Conservation (phyloP, 2,888 invertebrate species). For the Sceliomorpha sp. region DNA sequence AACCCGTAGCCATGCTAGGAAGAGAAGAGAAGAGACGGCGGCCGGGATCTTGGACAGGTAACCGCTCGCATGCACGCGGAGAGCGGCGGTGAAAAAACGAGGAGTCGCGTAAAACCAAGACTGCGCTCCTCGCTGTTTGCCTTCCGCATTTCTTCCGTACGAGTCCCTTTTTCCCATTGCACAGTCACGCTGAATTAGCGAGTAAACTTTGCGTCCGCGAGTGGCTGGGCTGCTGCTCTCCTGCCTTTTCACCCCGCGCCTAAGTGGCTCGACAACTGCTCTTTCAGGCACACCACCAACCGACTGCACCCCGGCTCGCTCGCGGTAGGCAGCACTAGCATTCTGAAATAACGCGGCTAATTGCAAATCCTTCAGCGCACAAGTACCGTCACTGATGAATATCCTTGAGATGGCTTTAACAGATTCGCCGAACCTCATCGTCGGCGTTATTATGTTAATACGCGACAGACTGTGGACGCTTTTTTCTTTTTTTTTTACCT, state of each 20-base stretch:
- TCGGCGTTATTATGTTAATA: background rate
- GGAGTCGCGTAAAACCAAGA: constrained; percentile 8
- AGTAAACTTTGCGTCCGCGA: constrained; percentile 28
- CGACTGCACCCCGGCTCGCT: no score
- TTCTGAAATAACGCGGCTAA: constrained; percentile 22
- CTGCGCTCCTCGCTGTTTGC: constrained; percentile 9
- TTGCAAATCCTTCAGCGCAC: constrained; percentile 19
- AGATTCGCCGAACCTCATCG: background rate
- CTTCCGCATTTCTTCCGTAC: constrained; percentile 14
- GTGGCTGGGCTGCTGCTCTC: no score
- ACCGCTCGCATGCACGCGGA: constrained; percentile 9
- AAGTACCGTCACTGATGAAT: constrained; percentile 10
- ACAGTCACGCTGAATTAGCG: constrained; percentile 28
- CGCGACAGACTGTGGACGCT: background rate
- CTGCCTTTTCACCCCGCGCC: constrained; percentile 13
- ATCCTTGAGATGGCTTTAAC: background rate
- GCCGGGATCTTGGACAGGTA: constrained; percentile 8
- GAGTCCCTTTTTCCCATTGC: constrained; percentile 12
- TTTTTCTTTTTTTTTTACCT: no score
- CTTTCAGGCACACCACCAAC: constrained; percentile 6
- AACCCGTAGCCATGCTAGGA: no score
- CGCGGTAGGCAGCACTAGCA: constrained; percentile 8
- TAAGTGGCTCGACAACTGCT: background rate
- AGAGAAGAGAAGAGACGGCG: no score
- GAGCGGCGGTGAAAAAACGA: constrained; percentile 11